Base-by-base conservation (phyloP, 2,113 vertebrate genomes). In the Scomber colias region DNA sequence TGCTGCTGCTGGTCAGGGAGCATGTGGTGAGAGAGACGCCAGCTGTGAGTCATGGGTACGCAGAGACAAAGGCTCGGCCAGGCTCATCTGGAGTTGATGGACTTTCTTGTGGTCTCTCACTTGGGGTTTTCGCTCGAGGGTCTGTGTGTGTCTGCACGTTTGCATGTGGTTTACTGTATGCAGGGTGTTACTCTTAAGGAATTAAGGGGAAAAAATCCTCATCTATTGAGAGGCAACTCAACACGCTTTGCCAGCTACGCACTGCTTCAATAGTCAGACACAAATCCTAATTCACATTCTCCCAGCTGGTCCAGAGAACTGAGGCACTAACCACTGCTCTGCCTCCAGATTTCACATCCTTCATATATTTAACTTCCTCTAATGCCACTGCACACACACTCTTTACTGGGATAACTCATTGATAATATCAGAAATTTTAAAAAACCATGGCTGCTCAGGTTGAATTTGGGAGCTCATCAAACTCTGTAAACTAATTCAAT, bases 391-490 rank as follows among this genome's bases (percentile, higher is more conserved):
- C 17, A 16, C 62, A 48, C 51, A 40, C 81, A 75, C 75, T 79
- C 64, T 62, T 69, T 0, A 11, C 31, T 11, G 64, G 44, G 65
- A 79, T 70, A 75, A 46, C 31, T 48, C 49, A 7, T 46, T 46
- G 64, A 79, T 83, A 79, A 16, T 35, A 70, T 64, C 71, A 54
- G 65, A 59, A 70, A 70, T 75, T 84, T 79, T 40, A 60, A 74
- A 84, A 65, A 3, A 12, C 53, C 71, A 53, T 70, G 27, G 59
- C 16, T 79, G 27, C 51, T 59, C 64, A 27, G 51, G 55, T 44
- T 74, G 64, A 77, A 55, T 56, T 50, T 49, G 30, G 55, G 27
- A 17, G 15, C 9, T 63, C 5, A 21, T 5, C 11, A 19, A 45
- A 21, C 11, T 21, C 31, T n/a, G 45, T 31, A 12, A 15, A 24